These are phyloP conservation scores for Clarias gariepinus DNA, from an alignment of 2,113 vertebrate genomes.

Conservation along the genomic window DNA sequence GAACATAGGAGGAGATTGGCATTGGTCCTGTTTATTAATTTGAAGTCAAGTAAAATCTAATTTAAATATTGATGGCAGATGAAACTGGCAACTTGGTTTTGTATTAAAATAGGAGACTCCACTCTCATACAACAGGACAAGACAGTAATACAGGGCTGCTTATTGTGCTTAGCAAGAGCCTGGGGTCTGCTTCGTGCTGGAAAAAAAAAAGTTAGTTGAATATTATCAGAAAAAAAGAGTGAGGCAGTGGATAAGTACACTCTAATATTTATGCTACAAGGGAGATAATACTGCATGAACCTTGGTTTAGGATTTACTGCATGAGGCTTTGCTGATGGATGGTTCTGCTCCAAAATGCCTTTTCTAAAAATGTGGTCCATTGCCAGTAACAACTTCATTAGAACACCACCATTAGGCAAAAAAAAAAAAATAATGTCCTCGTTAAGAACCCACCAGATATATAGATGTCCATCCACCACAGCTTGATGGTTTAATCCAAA, in stretches of 20 bases:
- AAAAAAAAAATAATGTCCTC: no score
- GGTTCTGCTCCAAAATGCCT: background rate
- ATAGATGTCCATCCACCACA: background rate
- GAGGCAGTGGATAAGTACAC: background rate
- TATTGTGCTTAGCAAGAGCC: background rate
- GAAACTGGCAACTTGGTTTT: background rate
- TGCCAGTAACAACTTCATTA: background rate
- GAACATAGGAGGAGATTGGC: background rate
- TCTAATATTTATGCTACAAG: background rate
- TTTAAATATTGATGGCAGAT: background rate
- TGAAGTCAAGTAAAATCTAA: background rate
- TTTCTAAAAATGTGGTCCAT: background rate
- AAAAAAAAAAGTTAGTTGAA: background rate
- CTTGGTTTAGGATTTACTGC: background rate
- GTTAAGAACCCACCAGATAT: background rate
- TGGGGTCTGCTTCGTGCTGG: background rate
- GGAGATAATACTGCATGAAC: background rate
- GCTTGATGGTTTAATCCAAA: background rate
- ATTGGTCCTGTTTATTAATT: background rate
- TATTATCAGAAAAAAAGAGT: background rate
- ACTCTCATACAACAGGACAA: background rate
- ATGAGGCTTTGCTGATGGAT: background rate
- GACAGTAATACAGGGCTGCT: background rate
- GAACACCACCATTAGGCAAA: background rate
- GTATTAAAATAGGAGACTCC: background rate